Evolutionary conservation across 2,888 invertebrate species (phyloP), one percentile per base, ranked within the genome.

Genomic region (Himalopsyche japonica): DNA sequence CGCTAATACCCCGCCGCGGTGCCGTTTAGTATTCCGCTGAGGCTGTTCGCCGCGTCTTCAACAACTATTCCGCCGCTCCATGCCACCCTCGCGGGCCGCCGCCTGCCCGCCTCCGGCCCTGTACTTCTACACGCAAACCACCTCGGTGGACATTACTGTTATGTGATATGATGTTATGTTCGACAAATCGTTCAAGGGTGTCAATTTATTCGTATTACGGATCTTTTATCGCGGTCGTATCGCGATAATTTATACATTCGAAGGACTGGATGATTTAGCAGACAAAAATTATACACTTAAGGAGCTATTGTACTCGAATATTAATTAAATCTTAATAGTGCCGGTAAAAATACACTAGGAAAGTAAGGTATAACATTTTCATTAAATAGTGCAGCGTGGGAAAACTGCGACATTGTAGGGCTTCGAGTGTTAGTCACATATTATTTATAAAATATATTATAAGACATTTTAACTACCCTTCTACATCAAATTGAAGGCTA

Each of bases 21-120:
- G 82, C 79, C 85, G 85, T 85, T 86, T 86, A 86, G 86, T 86
- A 86, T 86, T 86, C 86, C 85, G 80, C 76, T 24, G 83, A 82
- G 85, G 82, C 32, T 80, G 76, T 76, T 48, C 82, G 78, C 76
- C 81, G 84, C 82, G 80, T 85, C 84, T 83, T 82, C 85, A 82
- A 79, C 79, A 85, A 83, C 85, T 85, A 81, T 83, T 81, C 84
- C 64, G 64, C 79, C 84, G 77, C 43, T 70, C 70, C 7, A 24
- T 70, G 70, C 70, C 70, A 70, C 70, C 70, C 70, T 70, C 70
- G 70, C 70, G 70, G 70, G 70, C 27, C 70, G 30, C 70, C 70
- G 70, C 70, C 70, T 70, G 30, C 70, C 27, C 27, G 34, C 34
- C 77, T 34, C 8, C 77, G 77, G 34, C 43, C 77, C 70, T 70